Evolutionary conservation across 2,888 invertebrate genomes (phyloP), one percentile per base, ranked within the genome.

Genomic region (Acleris holmiana): DNA sequence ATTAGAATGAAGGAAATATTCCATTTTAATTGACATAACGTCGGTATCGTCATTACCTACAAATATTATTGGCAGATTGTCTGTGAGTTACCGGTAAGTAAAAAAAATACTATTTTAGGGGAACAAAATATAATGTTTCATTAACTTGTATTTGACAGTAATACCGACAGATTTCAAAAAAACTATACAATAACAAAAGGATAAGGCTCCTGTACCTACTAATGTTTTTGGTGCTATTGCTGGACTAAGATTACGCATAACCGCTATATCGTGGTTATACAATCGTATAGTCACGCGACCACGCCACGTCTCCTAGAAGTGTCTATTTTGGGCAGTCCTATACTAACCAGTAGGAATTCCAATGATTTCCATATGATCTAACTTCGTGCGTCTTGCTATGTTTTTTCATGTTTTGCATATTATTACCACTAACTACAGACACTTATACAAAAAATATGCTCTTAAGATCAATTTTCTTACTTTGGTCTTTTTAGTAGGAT

Each of bases 341-440:
- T 25, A 41, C 19, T 61, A 61, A 41, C 55, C 47, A 40, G 40
- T 23, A 40, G 49, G 49, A 62, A 58, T 40, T 47, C 44, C 40
- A 56, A 62, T 44, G 49, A n/a, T 44, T 55, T 49, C 55, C 61
- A 62, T 55, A 62, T 56, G 55, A 44, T 44, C 55, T 41, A 6
- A 19, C 18, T 13, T 17, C 15, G 48, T 49, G 44, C 44, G 19
- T 19, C 19, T 15, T 7, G 7, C 7, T n/a, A 17, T 6, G 7
- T 44, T 44, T 44, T n/a, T 7, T 7, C 15, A 7, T n/a, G 17
- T 44, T 44, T n/a, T 15, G 17, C 1, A 44, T 5, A 7, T 44
- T 4, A 44, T 1, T 5, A 44, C n/a, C 4, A 44, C 17, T 44
- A 15, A n/a, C n/a, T 0, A 3, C 29, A 13, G 35, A 15, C 13